Base-by-base conservation (phyloP, 2,888 invertebrate species). In the Drosophila affinis region DNA sequence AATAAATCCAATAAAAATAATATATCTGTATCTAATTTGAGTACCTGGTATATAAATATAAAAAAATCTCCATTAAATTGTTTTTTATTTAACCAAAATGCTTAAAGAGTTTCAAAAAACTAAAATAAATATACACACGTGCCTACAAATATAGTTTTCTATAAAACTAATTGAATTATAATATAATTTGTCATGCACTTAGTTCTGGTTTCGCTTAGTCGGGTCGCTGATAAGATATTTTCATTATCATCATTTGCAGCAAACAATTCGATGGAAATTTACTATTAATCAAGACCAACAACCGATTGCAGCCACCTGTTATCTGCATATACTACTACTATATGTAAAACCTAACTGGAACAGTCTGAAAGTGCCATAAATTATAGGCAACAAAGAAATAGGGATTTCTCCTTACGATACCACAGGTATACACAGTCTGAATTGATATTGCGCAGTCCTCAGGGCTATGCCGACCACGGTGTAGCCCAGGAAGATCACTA, bases 401-500 rank as follows among this genome's bases (percentile, higher is more conserved):
- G 32, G 32, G 32, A 10, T 39, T 14, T 39, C 14, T 1, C 12
- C 3, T 39, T 9, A 39, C 45, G 9, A 44, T n/a, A 67, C 34
- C 69, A 34, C 9, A 51, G 39, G 18, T 34, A 68, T 34, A 9
- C 49, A 45, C 9, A 56, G 49, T 51, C 55, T 68, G 1, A 67
- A 34, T 5, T 57, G 56, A 18, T 68, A 68, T 3, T 68, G 69
- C 6, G 69, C 10, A 34, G 46, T 45, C 4, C 69, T 45, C 1
- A 34, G 34, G 1, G 27, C 56, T 3, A 67, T 12, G 2, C 27
- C 17, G 21, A 56, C 14, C 34, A 76, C 9, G 6, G 64, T 72
- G 48, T 47, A 59, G 9, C n/a, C 21, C 10, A 72, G 9, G 6
- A 24, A 52, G 18, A 56, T 44, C 46, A 76, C 54, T 46, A 68